Conservation (phyloP, 2,113 vertebrate genomes). For the Leptosomus discolor region DNA sequence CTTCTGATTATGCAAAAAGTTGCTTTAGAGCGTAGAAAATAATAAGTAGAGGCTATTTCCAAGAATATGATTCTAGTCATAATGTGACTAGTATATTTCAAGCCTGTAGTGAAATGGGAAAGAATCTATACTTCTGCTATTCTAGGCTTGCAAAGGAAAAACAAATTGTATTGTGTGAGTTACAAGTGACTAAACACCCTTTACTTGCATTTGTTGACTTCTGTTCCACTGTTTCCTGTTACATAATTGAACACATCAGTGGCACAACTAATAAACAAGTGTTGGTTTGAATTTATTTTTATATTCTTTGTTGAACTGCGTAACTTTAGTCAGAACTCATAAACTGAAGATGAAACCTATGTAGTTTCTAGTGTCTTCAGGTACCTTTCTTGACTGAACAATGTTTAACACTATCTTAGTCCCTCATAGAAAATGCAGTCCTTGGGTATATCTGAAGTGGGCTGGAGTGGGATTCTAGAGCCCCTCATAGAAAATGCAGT, state of each 20-base stretch:
- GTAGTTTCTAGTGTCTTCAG: background rate
- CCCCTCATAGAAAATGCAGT: background rate
- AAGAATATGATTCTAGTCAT: background rate
- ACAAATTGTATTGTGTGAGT: background rate
- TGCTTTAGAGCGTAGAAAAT: background rate
- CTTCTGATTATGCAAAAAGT: background rate
- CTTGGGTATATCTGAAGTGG: background rate
- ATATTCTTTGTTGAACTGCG: background rate
- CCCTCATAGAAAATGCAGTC: background rate
- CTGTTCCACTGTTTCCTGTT: background rate
- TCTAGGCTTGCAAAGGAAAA: background rate
- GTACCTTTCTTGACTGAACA: background rate
- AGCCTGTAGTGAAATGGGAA: background rate
- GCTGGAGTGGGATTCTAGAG: background rate
- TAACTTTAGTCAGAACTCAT: background rate
- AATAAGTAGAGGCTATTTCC: background rate
- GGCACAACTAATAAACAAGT: background rate
- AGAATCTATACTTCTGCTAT: background rate
- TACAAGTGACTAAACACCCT: background rate
- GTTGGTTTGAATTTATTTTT: background rate
- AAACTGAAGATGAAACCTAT: background rate
- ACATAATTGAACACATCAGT: accelerated
- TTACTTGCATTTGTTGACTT: background rate
- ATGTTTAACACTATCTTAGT: background rate
- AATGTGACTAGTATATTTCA: background rate